These are phyloP conservation scores for Theristus sp. DNA, from an alignment of 2,888 invertebrate species.

Conservation along the genomic window DNA sequence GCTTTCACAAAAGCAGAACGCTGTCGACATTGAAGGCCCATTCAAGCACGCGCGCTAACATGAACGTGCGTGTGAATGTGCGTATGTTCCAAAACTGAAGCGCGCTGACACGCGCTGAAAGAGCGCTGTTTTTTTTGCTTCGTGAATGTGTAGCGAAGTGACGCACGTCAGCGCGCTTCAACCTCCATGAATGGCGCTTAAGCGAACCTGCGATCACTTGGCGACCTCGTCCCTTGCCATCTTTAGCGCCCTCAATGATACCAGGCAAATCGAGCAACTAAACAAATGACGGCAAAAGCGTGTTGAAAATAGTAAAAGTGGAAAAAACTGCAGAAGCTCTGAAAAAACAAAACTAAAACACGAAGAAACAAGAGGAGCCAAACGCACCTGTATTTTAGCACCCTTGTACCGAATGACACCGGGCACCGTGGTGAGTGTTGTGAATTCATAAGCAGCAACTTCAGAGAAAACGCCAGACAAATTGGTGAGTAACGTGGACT, in stretches of 20 bases:
- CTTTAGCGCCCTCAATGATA: constrained; percentile 98
- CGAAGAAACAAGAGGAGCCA: no score
- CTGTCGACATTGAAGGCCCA: no score
- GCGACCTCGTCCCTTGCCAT: constrained; percentile 93
- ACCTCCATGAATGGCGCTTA: no score
- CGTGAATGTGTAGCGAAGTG: no score
- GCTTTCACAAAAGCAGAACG: no score
- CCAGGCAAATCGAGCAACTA: constrained; percentile 92
- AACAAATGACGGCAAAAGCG: constrained; percentile 10
- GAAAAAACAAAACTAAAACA: background rate
- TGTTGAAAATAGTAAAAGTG: background rate
- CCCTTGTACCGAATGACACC: constrained; percentile 77
- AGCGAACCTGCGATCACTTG: constrained; percentile 72
- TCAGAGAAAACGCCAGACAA: constrained; percentile 98
- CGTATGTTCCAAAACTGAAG: no score
- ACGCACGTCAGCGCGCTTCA: no score
- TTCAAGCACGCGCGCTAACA: no score
- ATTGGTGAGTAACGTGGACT: constrained; percentile 86
- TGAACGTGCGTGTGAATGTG: no score
- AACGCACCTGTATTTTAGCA: constrained; percentile 79
- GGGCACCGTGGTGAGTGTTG: constrained; percentile 94
- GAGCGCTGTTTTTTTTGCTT: no score
- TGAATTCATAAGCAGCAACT: constrained; percentile 98
- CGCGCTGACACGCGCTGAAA: no score
- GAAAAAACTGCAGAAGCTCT: background rate